A percentile compares a stretch with the other conserved stretches of the same genome.
phyloP scores from a whole-genome alignment of 2,113 vertebrate species.

The Centropristis striata region DNA sequence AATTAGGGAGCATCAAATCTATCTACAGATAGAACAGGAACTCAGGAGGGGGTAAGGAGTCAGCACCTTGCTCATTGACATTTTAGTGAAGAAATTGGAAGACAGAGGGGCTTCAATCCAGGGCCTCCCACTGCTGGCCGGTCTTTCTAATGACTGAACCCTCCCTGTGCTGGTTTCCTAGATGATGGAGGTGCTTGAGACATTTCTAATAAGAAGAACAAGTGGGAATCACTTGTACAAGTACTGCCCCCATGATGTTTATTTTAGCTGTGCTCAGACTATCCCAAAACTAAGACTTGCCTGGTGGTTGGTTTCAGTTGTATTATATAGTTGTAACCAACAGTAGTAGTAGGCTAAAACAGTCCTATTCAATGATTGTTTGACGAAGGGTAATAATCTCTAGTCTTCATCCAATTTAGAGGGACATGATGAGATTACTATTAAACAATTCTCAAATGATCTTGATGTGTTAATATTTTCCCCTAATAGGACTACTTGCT shows the following conservation, averaged over 20 bases:
- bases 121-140: conserved; percentile 20
- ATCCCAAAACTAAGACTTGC: background rate
- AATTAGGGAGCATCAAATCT: conserved; percentile 54
- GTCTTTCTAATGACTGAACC: conserved; percentile 60
- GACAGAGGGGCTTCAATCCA: conserved; percentile 52
- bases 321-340: background rate
- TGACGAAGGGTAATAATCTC: no score
- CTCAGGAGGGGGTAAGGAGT: conserved; percentile 53
- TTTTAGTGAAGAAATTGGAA: conserved; percentile 56
- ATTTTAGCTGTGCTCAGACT: conserved; percentile 28
- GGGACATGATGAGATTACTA: no score
- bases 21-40: conserved; percentile 51
- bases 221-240: conserved; percentile 31
- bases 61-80: conserved; percentile 68
- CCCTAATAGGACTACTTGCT: no score
- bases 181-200: conserved; percentile 44
- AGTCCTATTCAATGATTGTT: background rate
- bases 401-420: no score
- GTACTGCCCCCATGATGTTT: conserved; percentile 18
- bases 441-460: no score
- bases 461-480: no score
- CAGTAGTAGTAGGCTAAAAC: background rate
- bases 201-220: conserved; percentile 59
- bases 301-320: background rate
- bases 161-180: conserved; percentile 24